phyloP scores from a whole-genome alignment of 2,797 vertebrate genomes.

The Hyperoplus lanceolatus region DNA sequence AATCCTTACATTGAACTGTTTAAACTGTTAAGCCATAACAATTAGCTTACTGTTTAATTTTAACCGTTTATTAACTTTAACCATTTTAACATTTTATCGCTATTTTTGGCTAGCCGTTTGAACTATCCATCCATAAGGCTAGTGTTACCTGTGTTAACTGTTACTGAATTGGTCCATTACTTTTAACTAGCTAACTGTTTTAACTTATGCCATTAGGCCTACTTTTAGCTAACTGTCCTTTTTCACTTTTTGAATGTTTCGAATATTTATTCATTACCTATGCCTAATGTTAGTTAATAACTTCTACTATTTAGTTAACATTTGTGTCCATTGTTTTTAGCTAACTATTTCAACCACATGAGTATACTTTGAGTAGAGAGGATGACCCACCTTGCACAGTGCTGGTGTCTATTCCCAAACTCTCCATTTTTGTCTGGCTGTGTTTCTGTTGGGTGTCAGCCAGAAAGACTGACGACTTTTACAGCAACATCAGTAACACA shows the following conservation, averaged over 20 bases:
- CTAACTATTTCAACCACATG: background rate
- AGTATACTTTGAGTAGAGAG: no score
- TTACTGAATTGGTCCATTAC: no score
- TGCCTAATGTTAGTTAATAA: no score
- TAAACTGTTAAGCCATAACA: background rate
- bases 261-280: background rate
- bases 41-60: background rate
- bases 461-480: constrained; percentile 56
- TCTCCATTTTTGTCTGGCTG: constrained; percentile 48
- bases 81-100: no score
- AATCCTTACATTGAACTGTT: background rate
- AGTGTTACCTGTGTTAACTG: background rate
- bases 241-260: background rate
- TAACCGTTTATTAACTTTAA: no score
- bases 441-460: constrained; percentile 33
- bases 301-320: background rate
- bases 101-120: background rate
- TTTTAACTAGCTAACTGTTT: no score
- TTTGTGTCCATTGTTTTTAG: background rate
- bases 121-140: background rate
- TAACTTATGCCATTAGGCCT: no score
- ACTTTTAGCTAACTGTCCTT: background rate
- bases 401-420: constrained; percentile 53
- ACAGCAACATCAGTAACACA: constrained; percentile 46
- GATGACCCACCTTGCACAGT: constrained; percentile 49